Conservation (phyloP, 2,113 vertebrate species). For the Zeus faber region DNA sequence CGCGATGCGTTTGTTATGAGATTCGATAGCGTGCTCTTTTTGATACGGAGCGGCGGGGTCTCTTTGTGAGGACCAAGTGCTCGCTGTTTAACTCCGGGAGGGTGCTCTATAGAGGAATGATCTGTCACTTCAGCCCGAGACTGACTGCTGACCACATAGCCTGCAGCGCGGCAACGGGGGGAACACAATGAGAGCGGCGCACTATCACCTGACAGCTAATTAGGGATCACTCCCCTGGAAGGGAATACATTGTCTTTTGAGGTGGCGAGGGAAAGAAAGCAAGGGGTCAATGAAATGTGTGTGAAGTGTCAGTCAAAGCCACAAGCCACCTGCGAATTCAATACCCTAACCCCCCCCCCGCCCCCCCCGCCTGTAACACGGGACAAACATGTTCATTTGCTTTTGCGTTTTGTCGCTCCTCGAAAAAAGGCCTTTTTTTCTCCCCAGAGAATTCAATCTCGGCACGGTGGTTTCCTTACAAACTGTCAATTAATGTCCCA, state of each 20-base stretch:
- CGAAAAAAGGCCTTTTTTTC: neutral
- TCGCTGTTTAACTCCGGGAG: slow-evolving; percentile 61
- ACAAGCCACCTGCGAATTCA: slow-evolving; percentile 53
- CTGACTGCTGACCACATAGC: slow-evolving; percentile 68
- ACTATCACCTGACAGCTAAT: slow-evolving; percentile 77
- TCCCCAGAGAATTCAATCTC: neutral
- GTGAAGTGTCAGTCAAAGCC: slow-evolving; percentile 70
- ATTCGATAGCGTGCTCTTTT: slow-evolving; percentile 56
- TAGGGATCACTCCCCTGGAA: slow-evolving; percentile 71
- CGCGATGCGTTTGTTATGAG: slow-evolving; percentile 58
- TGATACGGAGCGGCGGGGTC: slow-evolving; percentile 52
- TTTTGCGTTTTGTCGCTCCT: neutral
- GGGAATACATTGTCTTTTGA: slow-evolving; percentile 73
- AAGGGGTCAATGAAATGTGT: slow-evolving; percentile 61
- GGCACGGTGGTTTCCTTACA: slow-evolving; percentile 1
- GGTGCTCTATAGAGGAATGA: slow-evolving; percentile 56
- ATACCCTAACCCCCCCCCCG: neutral
- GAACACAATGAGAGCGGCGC: slow-evolving; percentile 59
- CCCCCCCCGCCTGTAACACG: neutral
- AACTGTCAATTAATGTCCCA: slow-evolving; percentile 7
- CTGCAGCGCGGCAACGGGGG: slow-evolving; percentile 54
- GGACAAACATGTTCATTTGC: slow-evolving; percentile 1
- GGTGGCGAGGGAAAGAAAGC: slow-evolving; percentile 58
- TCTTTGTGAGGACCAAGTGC: slow-evolving; percentile 72
- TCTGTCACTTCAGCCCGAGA: slow-evolving; percentile 64